Percentiles rank a stretch among this genome's conserved stretches.
phyloP scores from a whole-genome alignment of 2,797 vertebrate genomes.

The Myotis planiceps region DNA sequence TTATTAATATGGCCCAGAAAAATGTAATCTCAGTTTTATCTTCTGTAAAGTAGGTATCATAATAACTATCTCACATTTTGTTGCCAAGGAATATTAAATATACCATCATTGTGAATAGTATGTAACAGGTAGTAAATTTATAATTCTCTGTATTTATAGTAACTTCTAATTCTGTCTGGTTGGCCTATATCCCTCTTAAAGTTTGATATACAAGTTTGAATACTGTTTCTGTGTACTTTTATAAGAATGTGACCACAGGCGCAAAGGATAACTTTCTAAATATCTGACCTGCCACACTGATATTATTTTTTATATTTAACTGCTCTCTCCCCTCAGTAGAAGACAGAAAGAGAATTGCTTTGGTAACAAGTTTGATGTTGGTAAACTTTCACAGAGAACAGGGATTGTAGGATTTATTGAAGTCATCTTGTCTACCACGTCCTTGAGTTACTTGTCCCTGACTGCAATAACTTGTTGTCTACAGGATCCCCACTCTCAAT shows the following conservation, averaged over 20 bases:
- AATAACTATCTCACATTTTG: background rate
- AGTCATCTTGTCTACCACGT: constrained; percentile 36
- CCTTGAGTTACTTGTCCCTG: constrained; percentile 42
- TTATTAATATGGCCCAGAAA: background rate
- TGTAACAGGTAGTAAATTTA: background rate
- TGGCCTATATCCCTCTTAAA: background rate
- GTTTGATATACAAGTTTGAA: background rate
- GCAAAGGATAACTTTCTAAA: background rate
- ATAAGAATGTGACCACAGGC: background rate
- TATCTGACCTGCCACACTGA: background rate
- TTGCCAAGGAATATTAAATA: background rate
- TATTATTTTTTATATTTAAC: constrained; percentile 6
- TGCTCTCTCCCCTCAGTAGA: background rate
- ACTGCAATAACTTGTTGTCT: constrained; percentile 47
- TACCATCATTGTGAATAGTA: no score
- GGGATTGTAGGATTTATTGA: constrained; percentile 36
- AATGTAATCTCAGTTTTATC: background rate
- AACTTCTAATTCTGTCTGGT: background rate
- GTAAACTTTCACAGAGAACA: constrained; percentile 35
- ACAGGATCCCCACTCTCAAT: constrained; percentile 40
- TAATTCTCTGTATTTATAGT: background rate
- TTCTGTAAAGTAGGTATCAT: background rate
- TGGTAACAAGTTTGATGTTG: constrained; percentile 36
- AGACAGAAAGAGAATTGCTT: constrained; percentile 23
- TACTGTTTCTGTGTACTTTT: background rate